Conservation (phyloP, 1,140 invertebrate species). For the Drosophila punjabiensis region DNA sequence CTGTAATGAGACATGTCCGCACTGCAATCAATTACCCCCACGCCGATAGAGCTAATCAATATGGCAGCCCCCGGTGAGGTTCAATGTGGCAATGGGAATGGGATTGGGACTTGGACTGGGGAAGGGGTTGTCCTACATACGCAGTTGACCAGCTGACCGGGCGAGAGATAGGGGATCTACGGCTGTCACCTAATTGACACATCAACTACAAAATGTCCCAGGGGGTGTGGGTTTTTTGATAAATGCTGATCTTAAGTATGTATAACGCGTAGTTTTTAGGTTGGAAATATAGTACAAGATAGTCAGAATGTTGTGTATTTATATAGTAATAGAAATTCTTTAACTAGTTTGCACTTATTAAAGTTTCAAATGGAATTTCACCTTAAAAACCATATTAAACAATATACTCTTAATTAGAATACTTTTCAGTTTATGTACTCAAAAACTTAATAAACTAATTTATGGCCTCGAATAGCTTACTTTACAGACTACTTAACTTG, state of each 20-base stretch:
- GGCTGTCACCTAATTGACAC: slow-evolving; percentile 35
- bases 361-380: not conserved
- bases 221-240: not conserved
- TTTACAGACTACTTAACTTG: not conserved
- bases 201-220: slow-evolving; percentile 6
- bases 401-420: not conserved
- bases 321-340: not conserved
- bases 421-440: not conserved
- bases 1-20: slow-evolving; percentile 65
- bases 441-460: slow-evolving; percentile 4
- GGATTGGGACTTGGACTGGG: not conserved
- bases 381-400: not conserved
- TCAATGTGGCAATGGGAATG: slow-evolving; percentile 34
- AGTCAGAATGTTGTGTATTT: not conserved
- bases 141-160: slow-evolving; percentile 53
- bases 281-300: not conserved
- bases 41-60: slow-evolving; percentile 70
- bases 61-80: slow-evolving; percentile 44
- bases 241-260: not conserved
- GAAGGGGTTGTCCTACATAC: slow-evolving; percentile 40
- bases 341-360: not conserved
- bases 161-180: slow-evolving; percentile 24
- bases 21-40: slow-evolving; percentile 71
- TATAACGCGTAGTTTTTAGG: not conserved
- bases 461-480: not conserved